These are phyloP conservation scores for Mactromeris polynyma DNA, from an alignment of 2,888 invertebrate genomes.

Conservation along the genomic window DNA sequence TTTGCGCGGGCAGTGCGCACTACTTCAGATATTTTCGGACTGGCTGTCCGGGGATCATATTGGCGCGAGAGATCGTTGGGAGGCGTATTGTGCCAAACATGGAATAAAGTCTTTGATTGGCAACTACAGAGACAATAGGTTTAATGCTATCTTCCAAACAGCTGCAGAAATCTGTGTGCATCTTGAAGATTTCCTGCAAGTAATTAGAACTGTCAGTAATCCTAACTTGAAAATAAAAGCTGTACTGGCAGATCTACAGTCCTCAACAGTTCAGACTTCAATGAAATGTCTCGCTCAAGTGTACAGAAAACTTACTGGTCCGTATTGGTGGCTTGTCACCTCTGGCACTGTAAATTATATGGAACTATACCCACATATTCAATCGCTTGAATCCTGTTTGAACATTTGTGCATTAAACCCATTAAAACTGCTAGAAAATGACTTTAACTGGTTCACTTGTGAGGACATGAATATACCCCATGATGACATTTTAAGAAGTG, in stretches of 20 bases:
- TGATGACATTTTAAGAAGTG: background rate
- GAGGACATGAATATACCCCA: background rate
- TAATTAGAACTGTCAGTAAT: conserved; percentile 35
- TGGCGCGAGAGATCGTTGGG: background rate
- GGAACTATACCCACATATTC: conserved; percentile 19
- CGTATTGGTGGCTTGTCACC: conserved; percentile 61
- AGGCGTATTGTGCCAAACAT: no score
- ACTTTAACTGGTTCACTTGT: background rate
- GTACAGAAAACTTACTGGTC: conserved; percentile 60
- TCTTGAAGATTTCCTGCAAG: conserved; percentile 41
- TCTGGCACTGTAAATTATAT: conserved; percentile 46
- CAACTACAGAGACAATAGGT: conserved; percentile 21
- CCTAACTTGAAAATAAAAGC: conserved; percentile 58
- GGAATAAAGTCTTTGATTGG: conserved; percentile 2
- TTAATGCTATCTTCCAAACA: background rate
- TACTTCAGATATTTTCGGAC: no score
- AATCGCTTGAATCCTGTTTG: background rate
- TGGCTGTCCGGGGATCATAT: background rate
- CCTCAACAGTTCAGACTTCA: conserved; percentile 21
- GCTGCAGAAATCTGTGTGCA: conserved; percentile 37
- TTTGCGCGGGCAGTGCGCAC: no score
- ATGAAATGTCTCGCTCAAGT: conserved; percentile 52
- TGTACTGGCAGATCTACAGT: conserved; percentile 52
- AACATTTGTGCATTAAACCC: background rate
- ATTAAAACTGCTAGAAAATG: background rate